phyloP scores from a whole-genome alignment of 2,113 vertebrate genomes.

The Plecotus auritus region DNA sequence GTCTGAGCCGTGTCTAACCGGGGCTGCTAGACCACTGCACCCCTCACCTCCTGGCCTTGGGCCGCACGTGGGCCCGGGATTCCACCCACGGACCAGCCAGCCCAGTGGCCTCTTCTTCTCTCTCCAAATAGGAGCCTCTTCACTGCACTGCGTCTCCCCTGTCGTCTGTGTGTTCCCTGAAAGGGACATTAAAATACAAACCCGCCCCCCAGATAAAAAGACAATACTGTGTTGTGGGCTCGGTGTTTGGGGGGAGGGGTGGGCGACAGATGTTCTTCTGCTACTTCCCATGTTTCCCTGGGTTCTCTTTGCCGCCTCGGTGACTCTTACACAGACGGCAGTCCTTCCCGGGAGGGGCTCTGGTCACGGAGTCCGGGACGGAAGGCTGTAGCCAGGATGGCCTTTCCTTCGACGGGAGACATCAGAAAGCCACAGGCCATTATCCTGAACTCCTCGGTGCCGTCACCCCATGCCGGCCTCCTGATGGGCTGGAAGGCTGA shows the following conservation, averaged over 20 bases:
- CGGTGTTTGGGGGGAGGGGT: not conserved
- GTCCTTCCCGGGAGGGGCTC: not conserved
- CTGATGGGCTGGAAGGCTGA: not conserved
- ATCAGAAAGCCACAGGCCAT: not conserved
- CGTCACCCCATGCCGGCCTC: not conserved
- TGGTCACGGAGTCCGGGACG: not conserved
- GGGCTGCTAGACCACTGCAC: constrained; percentile 10
- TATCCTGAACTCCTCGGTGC: not conserved
- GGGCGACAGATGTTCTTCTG: constrained; percentile 61
- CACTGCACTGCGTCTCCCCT: constrained; percentile 27
- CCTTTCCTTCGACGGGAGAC: not conserved
- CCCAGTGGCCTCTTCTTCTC: constrained; percentile 57
- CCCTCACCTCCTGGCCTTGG: constrained; percentile 59
- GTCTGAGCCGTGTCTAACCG: not conserved
- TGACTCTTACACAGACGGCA: not conserved
- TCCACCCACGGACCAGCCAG: constrained; percentile 38
- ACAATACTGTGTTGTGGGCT: constrained; percentile 45
- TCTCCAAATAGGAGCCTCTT: constrained; percentile 25
- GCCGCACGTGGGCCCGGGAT: not conserved
- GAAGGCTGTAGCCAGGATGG: not conserved
- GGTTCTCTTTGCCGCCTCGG: constrained; percentile 36
- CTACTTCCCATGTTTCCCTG: not conserved
- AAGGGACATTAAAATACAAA: constrained; percentile 1
- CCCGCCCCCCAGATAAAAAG: not conserved
- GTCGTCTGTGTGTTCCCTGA: not conserved